Base-by-base conservation (phyloP, 2,113 vertebrate genomes). In the Phrynocephalus versicolor region DNA sequence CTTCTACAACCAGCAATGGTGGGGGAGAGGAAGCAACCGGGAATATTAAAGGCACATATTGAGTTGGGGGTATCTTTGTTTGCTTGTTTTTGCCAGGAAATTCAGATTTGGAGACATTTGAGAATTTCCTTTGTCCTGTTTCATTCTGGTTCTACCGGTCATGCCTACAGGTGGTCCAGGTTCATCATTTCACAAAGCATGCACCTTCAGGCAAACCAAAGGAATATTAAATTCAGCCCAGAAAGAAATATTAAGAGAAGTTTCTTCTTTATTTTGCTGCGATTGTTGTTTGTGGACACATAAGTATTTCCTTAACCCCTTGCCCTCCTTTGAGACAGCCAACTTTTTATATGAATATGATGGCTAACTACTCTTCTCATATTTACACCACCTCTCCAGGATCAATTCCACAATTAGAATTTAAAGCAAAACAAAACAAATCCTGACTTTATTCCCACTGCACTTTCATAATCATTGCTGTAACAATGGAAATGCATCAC, bases 181-280 rank as follows among this genome's bases (percentile, higher is more conserved):
- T 27, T 55, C 87, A 71, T 74, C 78, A 85, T 83, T 33, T 91
- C 57, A 90, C 87, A 85, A 92, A 85, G 91, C 33, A 82, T 92
- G 93, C 92, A 87, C 90, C 91, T 93, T 94, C 87, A 94, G 88
- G 90, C 19, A 37, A 90, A 89, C 89, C 92, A 91, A 91, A 93
- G 92, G 87, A 93, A 87, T 92, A 85, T 90, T 95, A 94, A 88
- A 51, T 85, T 72, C 77, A 88, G 81, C 82, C 89, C 83, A 85
- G 62, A 86, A 93, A 69, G 84, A 88, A 58, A 85, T 85, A 81
- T 75, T 60, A 10, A 85, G 87, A 87, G 78, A 93, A 84, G 69
- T 87, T 58, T 81, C 85, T 90, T 88, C 83, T 74, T 85, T 69
- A 65, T 79, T 45, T 72, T 3, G n/a, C n/a, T n/a, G n/a, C n/a